Evolutionary conservation across 37 sponge, comb jelly and placozoan genomes (phyloP).

Genomic region (Mnemiopsis leidyi): DNA sequence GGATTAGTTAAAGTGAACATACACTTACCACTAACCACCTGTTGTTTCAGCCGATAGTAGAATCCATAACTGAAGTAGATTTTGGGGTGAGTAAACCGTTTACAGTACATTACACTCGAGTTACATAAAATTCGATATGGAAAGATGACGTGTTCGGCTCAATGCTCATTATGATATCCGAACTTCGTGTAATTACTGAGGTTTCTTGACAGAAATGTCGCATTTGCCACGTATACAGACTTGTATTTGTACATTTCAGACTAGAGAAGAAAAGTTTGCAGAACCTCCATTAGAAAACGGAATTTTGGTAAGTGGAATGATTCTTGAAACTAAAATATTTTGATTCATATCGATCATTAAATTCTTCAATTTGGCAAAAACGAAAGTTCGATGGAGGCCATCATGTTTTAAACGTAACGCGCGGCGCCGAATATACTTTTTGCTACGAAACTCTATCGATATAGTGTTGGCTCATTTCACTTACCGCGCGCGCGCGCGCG

Average conservation of each 20-base stretch:
- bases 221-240: no score
- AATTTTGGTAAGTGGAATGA: background rate
- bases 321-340: background rate
- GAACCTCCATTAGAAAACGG: background rate
- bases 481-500: no score
- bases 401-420: background rate
- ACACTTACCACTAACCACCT: no score
- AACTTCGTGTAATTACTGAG: background rate
- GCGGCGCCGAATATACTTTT: background rate
- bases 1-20: no score
- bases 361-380: no score
- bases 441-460: background rate
- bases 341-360: no score
- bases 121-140: background rate
- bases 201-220: background rate
- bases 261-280: background rate
- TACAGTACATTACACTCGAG: no score
- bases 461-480: no score
- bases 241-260: constrained; percentile 37
- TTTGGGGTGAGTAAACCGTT: constrained; percentile 62
- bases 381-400: background rate
- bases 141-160: background rate
- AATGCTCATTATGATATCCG: background rate
- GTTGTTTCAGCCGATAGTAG: constrained; percentile 41
- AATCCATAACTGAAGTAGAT: constrained; percentile 42